Evolutionary conservation across 2,888 invertebrate genomes (phyloP).

Genomic region (Mesorhabditis spiculigera): DNA sequence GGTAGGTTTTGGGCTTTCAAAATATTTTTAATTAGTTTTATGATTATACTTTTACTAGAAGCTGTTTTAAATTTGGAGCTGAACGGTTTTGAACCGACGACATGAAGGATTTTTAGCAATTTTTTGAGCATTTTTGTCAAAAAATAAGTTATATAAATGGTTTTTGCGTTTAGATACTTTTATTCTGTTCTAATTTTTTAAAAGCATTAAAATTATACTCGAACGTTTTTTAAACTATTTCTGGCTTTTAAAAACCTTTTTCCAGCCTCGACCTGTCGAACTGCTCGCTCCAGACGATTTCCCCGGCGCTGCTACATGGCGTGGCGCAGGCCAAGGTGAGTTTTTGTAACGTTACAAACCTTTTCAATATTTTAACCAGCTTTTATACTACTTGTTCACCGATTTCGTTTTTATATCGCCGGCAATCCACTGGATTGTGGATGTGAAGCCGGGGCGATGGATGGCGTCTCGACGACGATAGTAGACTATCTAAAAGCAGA

Average conservation of each 20-base stretch:
- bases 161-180: no score
- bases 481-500: neutral
- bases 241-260: neutral
- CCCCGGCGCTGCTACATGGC: neutral
- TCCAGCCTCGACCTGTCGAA: neutral
- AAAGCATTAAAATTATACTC: no score
- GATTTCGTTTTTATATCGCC: neutral
- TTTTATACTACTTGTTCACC: neutral
- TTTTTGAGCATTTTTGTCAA: no score
- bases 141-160: no score
- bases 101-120: no score
- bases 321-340: neutral
- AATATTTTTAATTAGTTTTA: no score
- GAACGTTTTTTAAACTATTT: no score
- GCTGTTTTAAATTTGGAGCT: no score
- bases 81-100: no score
- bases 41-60: no score
- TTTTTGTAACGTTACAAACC: neutral
- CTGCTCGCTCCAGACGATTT: neutral
- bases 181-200: no score
- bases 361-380: neutral
- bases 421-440: conserved; percentile 4
- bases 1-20: neutral
- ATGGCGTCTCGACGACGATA: neutral
- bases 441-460: neutral